phyloP scores from a whole-genome alignment of 2,797 vertebrate genomes.

The Nannoperca obscura region DNA sequence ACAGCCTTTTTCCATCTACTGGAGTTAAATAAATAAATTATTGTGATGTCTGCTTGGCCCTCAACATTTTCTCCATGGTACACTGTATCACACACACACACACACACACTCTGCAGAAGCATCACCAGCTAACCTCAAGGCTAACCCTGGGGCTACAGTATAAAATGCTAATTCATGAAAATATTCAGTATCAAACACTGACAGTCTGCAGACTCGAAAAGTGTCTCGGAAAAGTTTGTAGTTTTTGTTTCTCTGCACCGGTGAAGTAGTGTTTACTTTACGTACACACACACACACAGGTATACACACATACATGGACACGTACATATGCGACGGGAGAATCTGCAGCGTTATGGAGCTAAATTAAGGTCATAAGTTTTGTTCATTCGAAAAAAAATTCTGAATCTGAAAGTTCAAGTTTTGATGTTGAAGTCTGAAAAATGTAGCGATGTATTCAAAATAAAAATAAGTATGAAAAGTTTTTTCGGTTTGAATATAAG shows the following conservation, averaged over 20 bases:
- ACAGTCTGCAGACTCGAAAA: background rate
- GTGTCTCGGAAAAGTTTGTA: background rate
- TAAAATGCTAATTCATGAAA: conserved; percentile 8
- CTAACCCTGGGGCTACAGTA: background rate
- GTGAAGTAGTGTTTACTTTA: too few relatives aligned
- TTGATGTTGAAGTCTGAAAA: too few relatives aligned
- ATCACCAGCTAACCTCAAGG: background rate
- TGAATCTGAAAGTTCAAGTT: too few relatives aligned
- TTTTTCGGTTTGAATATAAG: too few relatives aligned
- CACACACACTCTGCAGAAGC: background rate
- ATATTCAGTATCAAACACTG: background rate
- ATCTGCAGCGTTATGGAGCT: too few relatives aligned
- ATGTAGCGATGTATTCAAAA: too few relatives aligned
- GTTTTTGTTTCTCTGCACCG: background rate
- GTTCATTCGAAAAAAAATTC: too few relatives aligned
- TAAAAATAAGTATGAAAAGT: too few relatives aligned
- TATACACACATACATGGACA: too few relatives aligned
- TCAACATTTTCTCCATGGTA: background rate
- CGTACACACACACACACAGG: too few relatives aligned
- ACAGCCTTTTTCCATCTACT: background rate
- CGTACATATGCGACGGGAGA: too few relatives aligned
- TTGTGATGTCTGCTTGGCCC: background rate
- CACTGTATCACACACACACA: background rate
- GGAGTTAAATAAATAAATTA: background rate
- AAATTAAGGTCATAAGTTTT: too few relatives aligned